Evolutionary conservation across 2,888 invertebrate genomes (phyloP).

Genomic region (Lacanobia wlatinum): DNA sequence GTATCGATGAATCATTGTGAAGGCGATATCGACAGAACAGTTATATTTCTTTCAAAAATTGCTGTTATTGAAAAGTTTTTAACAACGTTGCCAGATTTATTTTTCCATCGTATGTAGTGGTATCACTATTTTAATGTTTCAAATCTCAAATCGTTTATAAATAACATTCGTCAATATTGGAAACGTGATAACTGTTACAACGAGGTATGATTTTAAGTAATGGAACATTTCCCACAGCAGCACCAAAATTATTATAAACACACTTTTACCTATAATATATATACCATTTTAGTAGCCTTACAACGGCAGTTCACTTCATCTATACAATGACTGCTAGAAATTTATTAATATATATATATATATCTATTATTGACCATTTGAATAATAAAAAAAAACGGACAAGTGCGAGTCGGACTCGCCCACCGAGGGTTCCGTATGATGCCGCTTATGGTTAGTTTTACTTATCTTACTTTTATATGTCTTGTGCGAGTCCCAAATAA

Average conservation of each 20-base stretch:
- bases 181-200: conserved; percentile 1
- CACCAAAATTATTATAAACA: background rate
- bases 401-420: too few species aligned
- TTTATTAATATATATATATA: too few species aligned
- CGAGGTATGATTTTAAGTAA: background rate
- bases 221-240: conserved; percentile 2
- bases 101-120: background rate
- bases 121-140: conserved; percentile 30
- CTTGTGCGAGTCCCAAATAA: too few species aligned
- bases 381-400: too few species aligned
- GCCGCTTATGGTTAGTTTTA: too few species aligned
- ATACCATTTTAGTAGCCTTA: too few species aligned
- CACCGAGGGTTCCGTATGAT: too few species aligned
- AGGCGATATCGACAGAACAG: background rate
- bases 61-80: conserved; percentile 1
- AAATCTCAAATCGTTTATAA: too few species aligned
- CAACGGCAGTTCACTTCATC: too few species aligned
- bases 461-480: too few species aligned
- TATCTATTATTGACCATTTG: too few species aligned
- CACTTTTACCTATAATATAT: background rate
- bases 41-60: conserved; percentile 1
- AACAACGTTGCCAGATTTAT: conserved; percentile 19
- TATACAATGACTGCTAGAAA: too few species aligned
- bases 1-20: conserved; percentile 12
- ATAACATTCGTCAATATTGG: conserved; percentile 52